Conservation (phyloP, 2,113 vertebrate genomes). For the Rhipidura dahli region DNA sequence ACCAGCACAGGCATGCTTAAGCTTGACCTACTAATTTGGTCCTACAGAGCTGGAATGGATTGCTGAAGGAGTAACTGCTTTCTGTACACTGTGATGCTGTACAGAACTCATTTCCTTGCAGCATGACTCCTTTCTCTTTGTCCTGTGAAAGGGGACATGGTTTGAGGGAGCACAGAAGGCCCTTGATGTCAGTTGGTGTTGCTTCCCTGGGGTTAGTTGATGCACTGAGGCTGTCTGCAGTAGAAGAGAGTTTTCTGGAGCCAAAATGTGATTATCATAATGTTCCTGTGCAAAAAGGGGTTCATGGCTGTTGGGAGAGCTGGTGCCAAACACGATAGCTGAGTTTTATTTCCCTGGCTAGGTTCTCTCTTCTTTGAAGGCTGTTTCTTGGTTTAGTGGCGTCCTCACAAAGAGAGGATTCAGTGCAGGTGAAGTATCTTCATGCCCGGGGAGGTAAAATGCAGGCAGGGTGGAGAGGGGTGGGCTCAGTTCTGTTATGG, state of each 20-base stretch:
- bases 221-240: neutral
- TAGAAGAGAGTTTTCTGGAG: neutral
- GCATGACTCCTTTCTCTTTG: neutral
- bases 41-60: neutral
- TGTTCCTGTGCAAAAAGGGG: neutral
- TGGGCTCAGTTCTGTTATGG: neutral
- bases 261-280: neutral
- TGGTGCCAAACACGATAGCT: neutral
- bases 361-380: neutral
- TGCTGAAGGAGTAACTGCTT: neutral
- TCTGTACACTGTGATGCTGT: neutral
- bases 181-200: fast-evolving
- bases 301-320: neutral
- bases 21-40: neutral
- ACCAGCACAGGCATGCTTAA: neutral
- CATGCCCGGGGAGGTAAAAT: neutral
- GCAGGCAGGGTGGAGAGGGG: neutral
- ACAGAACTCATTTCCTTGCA: neutral
- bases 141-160: neutral
- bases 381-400: neutral
- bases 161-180: neutral
- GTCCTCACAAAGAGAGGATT: neutral
- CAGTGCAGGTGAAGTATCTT: neutral
- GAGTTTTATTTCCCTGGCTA: neutral
- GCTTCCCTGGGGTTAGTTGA: neutral